These are phyloP conservation scores for Bostrychus sinensis DNA, from an alignment of 2,113 vertebrate species.

Conservation along the genomic window DNA sequence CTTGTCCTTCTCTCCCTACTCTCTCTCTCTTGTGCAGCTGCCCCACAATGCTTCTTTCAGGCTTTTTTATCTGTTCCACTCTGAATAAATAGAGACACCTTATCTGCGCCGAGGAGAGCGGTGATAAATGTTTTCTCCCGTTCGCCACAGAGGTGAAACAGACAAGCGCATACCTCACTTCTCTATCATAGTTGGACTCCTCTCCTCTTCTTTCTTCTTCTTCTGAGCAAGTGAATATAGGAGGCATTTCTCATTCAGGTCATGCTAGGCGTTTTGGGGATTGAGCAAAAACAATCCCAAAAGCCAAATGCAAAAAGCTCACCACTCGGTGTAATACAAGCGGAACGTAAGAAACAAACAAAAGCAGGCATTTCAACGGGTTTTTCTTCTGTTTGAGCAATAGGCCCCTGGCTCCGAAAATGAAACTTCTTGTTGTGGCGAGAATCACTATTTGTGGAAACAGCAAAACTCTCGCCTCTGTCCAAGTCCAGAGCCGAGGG, in stretches of 20 bases:
- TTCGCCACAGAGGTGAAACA: slow-evolving; percentile 64
- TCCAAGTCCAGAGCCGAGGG: slow-evolving; percentile 24
- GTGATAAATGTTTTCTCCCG: slow-evolving; percentile 71
- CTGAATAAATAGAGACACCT: slow-evolving; percentile 78
- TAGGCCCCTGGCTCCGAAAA: slow-evolving; percentile 30
- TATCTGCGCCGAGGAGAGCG: slow-evolving; percentile 67
- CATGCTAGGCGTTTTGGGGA: slow-evolving; percentile 43
- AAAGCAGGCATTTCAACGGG: slow-evolving; percentile 33
- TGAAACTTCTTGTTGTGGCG: slow-evolving; percentile 32
- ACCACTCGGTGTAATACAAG: slow-evolving; percentile 26
- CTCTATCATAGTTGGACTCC: slow-evolving; percentile 59
- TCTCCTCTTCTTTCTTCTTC: slow-evolving; percentile 4
- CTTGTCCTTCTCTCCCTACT: slow-evolving; percentile 14
- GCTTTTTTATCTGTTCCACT: slow-evolving; percentile 68
- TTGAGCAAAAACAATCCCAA: slow-evolving; percentile 42
- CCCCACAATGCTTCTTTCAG: slow-evolving; percentile 68
- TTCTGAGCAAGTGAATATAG: slow-evolving; percentile 45
- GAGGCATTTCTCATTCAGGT: slow-evolving; percentile 60
- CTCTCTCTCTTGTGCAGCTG: too few relatives aligned
- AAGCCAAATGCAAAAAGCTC: slow-evolving; percentile 42
- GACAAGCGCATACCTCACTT: slow-evolving; percentile 50
- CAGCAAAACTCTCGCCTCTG: slow-evolving; percentile 34
- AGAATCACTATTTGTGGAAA: slow-evolving; percentile 41
- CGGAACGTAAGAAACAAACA: slow-evolving; percentile 32
- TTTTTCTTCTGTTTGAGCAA: slow-evolving; percentile 13